phyloP scores from a whole-genome alignment of 92 coral and sea anemone species.

The Hydrozoanthus gracilis region DNA sequence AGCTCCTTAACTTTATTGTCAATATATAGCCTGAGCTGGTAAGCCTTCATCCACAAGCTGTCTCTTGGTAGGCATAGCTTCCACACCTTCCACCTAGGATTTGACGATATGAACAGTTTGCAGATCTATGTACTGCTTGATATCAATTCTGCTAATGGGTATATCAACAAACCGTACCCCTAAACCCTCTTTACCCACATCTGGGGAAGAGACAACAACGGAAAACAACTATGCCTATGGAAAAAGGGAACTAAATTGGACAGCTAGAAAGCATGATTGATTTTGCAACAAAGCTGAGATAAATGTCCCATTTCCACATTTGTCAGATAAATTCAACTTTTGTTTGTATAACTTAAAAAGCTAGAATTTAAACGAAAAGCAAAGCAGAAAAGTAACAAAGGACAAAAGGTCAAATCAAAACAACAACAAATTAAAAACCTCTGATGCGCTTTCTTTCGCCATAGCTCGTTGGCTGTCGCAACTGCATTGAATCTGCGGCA shows the following conservation, averaged over 20 bases:
- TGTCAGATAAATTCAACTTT: no score
- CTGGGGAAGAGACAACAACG: no score
- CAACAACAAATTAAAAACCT: conserved; percentile 51
- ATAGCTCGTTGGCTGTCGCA: conserved; percentile 72
- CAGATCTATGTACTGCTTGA: no score
- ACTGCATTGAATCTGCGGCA: conserved; percentile 72
- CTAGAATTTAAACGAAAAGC: not conserved
- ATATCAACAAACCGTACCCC: not conserved
- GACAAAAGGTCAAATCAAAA: no score
- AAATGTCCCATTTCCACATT: no score
- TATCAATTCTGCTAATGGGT: no score
- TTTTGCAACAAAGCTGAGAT: no score
- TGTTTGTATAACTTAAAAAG: no score
- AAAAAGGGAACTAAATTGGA: no score
- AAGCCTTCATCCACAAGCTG: conserved; percentile 63
- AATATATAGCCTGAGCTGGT: conserved; percentile 63
- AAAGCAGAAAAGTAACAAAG: not conserved
- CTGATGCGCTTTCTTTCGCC: conserved; percentile 71
- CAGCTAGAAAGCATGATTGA: no score
- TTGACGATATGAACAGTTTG: not conserved
- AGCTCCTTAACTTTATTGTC: conserved; percentile 54
- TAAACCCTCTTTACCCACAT: no score
- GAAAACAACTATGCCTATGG: no score
- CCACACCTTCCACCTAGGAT: conserved; percentile 77
- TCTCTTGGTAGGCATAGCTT: conserved; percentile 35